phyloP scores from a whole-genome alignment of 2,888 invertebrate genomes.

The Vesta saturnalis region DNA sequence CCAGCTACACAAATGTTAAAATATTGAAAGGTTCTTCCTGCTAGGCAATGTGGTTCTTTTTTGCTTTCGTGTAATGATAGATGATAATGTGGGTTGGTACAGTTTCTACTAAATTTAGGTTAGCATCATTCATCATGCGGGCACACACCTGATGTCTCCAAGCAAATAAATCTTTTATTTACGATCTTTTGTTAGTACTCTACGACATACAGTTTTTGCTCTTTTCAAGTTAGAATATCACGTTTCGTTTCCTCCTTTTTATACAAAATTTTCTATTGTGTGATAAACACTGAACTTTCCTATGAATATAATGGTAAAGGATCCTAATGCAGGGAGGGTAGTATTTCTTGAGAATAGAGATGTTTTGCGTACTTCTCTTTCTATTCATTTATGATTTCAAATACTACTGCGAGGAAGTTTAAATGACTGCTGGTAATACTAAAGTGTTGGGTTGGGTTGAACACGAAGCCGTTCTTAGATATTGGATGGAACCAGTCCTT shows the following conservation, averaged over 20 bases:
- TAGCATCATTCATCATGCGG: conserved; percentile 35
- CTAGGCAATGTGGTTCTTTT: not conserved
- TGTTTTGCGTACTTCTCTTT: not conserved
- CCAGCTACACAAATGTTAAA: no score
- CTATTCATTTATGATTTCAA: conserved; percentile 11
- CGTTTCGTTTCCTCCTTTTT: conserved; percentile 17
- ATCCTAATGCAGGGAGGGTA: no score
- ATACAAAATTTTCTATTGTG: not conserved
- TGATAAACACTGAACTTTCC: not conserved
- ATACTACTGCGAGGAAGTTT: conserved; percentile 24
- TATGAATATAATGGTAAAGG: no score
- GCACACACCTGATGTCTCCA: conserved; percentile 35
- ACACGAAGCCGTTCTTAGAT: conserved; percentile 38
- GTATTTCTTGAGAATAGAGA: no score
- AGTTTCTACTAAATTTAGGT: not conserved
- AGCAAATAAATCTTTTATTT: conserved; percentile 26
- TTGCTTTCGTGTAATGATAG: conserved; percentile 26
- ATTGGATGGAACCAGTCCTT: conserved; percentile 52
- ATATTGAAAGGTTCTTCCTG: not conserved
- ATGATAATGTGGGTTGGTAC: conserved; percentile 27
- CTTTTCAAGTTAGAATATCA: conserved; percentile 21
- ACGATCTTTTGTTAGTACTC: conserved; percentile 26
- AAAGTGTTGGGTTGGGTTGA: conserved; percentile 36
- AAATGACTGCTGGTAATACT: conserved; percentile 33
- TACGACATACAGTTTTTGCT: conserved; percentile 14